phyloP scores from a whole-genome alignment of 23 tunicate species.

The Ciona savignyi region DNA sequence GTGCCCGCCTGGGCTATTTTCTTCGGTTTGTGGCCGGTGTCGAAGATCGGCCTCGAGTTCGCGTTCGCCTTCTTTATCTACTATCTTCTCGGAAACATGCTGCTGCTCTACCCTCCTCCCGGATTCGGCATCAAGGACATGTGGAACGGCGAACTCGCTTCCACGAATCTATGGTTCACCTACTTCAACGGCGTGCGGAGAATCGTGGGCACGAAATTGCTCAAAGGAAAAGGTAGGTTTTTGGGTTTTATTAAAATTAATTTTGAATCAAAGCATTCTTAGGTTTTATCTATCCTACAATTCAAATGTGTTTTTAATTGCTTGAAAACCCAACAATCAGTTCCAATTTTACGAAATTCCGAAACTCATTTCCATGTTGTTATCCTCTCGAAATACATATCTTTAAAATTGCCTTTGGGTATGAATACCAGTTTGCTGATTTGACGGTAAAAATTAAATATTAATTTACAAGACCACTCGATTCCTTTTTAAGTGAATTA shows the following conservation, averaged over 20 bases:
- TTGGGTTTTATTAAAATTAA: too few species aligned
- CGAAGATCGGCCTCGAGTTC: conserved; percentile 65
- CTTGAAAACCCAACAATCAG: too few species aligned
- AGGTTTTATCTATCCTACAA: too few species aligned
- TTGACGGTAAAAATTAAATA: neutral
- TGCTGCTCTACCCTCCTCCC: conserved; percentile 74
- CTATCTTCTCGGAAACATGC: conserved; percentile 55
- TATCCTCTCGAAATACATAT: too few species aligned
- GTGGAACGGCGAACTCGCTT: conserved; percentile 89
- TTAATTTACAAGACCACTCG: neutral
- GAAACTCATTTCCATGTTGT: too few species aligned
- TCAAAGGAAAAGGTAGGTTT: conserved; percentile 36
- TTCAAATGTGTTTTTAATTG: too few species aligned
- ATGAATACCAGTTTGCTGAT: too few species aligned
- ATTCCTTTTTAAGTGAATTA: neutral
- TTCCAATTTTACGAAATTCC: too few species aligned
- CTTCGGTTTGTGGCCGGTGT: conserved; percentile 87
- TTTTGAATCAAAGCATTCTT: too few species aligned
- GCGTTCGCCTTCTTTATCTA: conserved; percentile 66
- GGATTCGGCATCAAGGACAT: conserved; percentile 75
- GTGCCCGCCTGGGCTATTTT: conserved; percentile 85
- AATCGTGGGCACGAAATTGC: conserved; percentile 51
- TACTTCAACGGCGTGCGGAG: conserved; percentile 55
- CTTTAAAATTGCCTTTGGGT: too few species aligned
- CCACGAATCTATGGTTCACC: conserved; percentile 74